These are phyloP conservation scores for Trichosurus vulpecula DNA, from an alignment of 2,797 vertebrate genomes.

Conservation along the genomic window DNA sequence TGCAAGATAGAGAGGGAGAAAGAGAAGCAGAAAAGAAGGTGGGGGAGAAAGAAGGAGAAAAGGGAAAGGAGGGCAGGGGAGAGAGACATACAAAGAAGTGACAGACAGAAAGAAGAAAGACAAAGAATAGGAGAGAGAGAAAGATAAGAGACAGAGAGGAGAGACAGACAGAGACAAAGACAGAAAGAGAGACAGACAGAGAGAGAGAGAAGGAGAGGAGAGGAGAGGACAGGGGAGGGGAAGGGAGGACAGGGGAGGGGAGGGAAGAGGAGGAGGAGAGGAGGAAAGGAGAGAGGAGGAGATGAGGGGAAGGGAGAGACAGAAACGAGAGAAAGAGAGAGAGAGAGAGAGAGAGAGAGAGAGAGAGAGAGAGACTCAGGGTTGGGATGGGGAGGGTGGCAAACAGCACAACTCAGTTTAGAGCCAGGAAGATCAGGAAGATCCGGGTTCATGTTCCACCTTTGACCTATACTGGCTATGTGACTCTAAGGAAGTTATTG, in stretches of 20 bases:
- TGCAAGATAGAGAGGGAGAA: background rate
- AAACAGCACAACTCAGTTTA: background rate
- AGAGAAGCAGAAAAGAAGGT: background rate
- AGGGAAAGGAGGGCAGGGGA: too few relatives aligned
- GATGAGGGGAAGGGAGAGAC: fast-evolving
- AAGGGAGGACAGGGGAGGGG: background rate
- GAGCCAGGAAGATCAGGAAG: background rate
- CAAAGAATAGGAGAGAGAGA: too few relatives aligned
- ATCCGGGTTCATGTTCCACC: background rate
- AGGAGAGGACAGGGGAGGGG: too few relatives aligned
- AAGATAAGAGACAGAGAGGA: too few relatives aligned
- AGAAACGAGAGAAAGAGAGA: too few relatives aligned
- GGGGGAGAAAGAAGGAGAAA: background rate
- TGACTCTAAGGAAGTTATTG: background rate
- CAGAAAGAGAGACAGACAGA: too few relatives aligned
- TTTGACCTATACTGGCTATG: background rate
- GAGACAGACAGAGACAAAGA: too few relatives aligned
- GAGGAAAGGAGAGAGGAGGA: too few relatives aligned
- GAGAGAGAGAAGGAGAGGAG: too few relatives aligned
- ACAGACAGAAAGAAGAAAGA: too few relatives aligned
- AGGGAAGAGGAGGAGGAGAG: too few relatives aligned
- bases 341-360: too few relatives aligned
- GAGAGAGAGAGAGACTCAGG: background rate
- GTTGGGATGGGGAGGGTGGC: background rate
- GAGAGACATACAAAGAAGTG: background rate